phyloP scores from a whole-genome alignment of 1,140 invertebrate species.

The Camponotus vicinus region DNA sequence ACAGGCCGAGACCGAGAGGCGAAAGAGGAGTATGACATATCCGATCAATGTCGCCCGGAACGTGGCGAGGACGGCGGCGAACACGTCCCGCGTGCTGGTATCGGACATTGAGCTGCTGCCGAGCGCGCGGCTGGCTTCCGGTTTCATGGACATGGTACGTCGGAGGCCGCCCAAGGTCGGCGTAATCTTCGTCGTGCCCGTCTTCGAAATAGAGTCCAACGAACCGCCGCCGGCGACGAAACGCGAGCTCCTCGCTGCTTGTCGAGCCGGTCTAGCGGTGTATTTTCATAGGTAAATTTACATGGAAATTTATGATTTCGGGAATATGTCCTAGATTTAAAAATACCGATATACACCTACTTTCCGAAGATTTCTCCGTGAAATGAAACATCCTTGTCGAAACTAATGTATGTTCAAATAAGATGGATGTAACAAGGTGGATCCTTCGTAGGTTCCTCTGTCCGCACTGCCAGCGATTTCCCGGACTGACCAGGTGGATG shows the following conservation, averaged over 20 bases:
- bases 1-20: conserved; percentile 85
- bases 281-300: conserved; percentile 88
- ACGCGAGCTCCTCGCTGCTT: conserved; percentile 83
- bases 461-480: conserved; percentile 92
- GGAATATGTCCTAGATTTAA: background rate
- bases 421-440: background rate
- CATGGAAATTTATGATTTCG: background rate
- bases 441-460: conserved; percentile 86
- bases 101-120: conserved; percentile 92
- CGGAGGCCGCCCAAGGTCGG: conserved; percentile 82
- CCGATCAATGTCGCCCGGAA: conserved; percentile 93
- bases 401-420: background rate
- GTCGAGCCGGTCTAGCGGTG: conserved; percentile 81
- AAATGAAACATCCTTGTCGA: background rate
- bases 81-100: conserved; percentile 90
- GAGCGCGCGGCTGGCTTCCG: conserved; percentile 88
- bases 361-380: background rate
- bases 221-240: conserved; percentile 88
- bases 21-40: conserved; percentile 87
- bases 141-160: conserved; percentile 88
- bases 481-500: conserved; percentile 90
- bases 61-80: conserved; percentile 88
- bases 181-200: conserved; percentile 90
- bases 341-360: background rate
- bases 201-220: conserved; percentile 91